These are phyloP conservation scores for Olivierus martensii DNA, from an alignment of 1,140 invertebrate species.

Conservation along the genomic window DNA sequence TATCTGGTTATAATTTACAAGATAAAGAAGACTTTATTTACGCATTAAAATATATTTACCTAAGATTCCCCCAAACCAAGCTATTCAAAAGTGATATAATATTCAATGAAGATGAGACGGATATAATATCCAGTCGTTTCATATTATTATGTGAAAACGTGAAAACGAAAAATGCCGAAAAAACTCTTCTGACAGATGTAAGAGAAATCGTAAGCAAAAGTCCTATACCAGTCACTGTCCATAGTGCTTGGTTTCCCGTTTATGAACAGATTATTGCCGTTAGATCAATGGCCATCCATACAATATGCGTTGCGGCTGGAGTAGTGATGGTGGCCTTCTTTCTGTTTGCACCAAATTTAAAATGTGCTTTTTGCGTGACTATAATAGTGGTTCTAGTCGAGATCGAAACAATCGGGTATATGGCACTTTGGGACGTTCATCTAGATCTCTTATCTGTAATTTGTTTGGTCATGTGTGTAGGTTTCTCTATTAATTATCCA, in stretches of 20 bases:
- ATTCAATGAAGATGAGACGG: slow-evolving; percentile 56
- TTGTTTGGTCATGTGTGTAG: slow-evolving; percentile 95
- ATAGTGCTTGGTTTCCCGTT: slow-evolving; percentile 86
- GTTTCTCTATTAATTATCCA: slow-evolving; percentile 93
- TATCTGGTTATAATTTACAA: slow-evolving; percentile 48
- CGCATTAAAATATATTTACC: slow-evolving; percentile 47
- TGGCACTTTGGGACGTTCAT: slow-evolving; percentile 87
- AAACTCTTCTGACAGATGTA: slow-evolving; percentile 70
- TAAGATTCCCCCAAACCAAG: slow-evolving; percentile 30
- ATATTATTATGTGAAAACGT: slow-evolving; percentile 79
- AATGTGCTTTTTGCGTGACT: slow-evolving; percentile 86
- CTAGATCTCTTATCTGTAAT: slow-evolving; percentile 97
- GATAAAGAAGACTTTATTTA: slow-evolving; percentile 55
- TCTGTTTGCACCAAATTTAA: slow-evolving; percentile 85
- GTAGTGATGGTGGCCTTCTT: slow-evolving; percentile 93
- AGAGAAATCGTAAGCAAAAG: slow-evolving; percentile 60
- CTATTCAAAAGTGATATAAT: slow-evolving; percentile 65
- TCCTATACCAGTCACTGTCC: slow-evolving; percentile 68
- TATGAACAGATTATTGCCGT: slow-evolving; percentile 90
- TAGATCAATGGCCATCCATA: slow-evolving; percentile 77
- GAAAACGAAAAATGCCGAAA: slow-evolving; percentile 73
- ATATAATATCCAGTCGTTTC: slow-evolving; percentile 67
- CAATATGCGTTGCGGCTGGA: slow-evolving; percentile 73
- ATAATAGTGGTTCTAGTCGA: slow-evolving; percentile 91
- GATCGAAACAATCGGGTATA: slow-evolving; percentile 87